Percentiles rank a stretch among this genome's conserved stretches.
These are phyloP conservation scores for Sternarchorhynchus goeldii DNA, from an alignment of 2,797 vertebrate genomes.

Conservation along the genomic window DNA sequence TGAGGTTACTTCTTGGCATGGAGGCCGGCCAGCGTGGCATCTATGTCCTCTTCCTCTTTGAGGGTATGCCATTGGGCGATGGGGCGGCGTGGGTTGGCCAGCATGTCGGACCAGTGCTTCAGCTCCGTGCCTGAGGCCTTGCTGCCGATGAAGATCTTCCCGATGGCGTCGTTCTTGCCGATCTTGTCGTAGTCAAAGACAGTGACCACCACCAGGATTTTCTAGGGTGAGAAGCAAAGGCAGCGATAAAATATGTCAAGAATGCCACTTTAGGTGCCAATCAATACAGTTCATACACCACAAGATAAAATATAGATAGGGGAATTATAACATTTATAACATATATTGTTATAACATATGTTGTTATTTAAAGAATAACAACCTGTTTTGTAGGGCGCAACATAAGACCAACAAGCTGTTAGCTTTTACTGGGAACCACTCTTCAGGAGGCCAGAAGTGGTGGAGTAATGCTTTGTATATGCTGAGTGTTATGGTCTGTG, in stretches of 20 bases:
- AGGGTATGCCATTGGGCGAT: slow-evolving; percentile 97
- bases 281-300: neutral
- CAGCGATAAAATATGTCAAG: neutral
- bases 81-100: slow-evolving; percentile 93
- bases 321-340: too few species aligned
- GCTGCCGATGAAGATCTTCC: slow-evolving; percentile 95
- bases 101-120: slow-evolving; percentile 98
- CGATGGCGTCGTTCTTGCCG: slow-evolving; percentile 97
- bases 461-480: too few species aligned
- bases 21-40: slow-evolving; percentile 81
- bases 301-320: too few species aligned
- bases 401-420: too few species aligned
- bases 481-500: too few species aligned
- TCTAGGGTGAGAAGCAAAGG: slow-evolving; percentile 72
- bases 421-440: too few species aligned
- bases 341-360: too few species aligned
- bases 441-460: too few species aligned
- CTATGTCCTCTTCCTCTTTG: slow-evolving; percentile 95
- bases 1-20: slow-evolving; percentile 88
- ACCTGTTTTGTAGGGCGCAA: too few species aligned
- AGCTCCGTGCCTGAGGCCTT: slow-evolving; percentile 89
- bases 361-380: too few species aligned
- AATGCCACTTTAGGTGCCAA: too few species aligned
- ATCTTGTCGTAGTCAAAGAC: slow-evolving; percentile 99
- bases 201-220: slow-evolving; percentile 95